Evolutionary conservation across 1,140 invertebrate genomes (phyloP).

Genomic region (Trypoxylus dichotomus): DNA sequence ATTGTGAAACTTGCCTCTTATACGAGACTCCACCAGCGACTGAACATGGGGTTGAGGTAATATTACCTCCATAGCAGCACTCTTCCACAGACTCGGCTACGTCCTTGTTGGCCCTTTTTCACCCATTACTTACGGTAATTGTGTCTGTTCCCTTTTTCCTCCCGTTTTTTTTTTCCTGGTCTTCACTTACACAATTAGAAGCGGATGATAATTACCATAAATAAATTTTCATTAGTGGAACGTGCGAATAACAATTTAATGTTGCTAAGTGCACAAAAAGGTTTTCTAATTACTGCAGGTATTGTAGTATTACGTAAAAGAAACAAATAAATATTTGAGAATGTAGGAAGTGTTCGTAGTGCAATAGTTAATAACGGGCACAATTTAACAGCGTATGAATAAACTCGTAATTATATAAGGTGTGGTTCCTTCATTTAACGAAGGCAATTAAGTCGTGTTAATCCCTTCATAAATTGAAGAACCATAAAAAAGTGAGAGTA

Average conservation of each 20-base stretch:
- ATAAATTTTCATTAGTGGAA: constrained; percentile 18
- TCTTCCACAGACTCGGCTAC: not conserved
- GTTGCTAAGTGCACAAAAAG: constrained; percentile 13
- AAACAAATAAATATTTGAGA: not conserved
- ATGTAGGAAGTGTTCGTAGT: not conserved
- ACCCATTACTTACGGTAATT: constrained; percentile 22
- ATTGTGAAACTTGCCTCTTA: constrained; percentile 29
- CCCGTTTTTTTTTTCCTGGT: not conserved
- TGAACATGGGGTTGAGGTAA: not conserved
- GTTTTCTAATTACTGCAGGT: constrained; percentile 1
- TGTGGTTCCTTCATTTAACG: too few species aligned
- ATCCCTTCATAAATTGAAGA: too few species aligned
- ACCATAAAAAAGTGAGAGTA: too few species aligned
- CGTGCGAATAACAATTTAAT: constrained; percentile 25
- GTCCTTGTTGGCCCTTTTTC: constrained; percentile 14
- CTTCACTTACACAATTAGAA: constrained; percentile 14
- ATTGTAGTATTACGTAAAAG: not conserved
- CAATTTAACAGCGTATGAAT: too few species aligned
- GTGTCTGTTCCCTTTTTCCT: constrained; percentile 20
- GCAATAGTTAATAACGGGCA: too few species aligned
- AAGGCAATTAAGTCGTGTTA: too few species aligned
- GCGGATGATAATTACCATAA: constrained; percentile 23
- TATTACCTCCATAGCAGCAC: not conserved
- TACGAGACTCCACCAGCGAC: not conserved
- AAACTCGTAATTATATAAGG: too few species aligned